phyloP scores from a whole-genome alignment of 2,888 invertebrate species.

The Eristalis tenax region DNA sequence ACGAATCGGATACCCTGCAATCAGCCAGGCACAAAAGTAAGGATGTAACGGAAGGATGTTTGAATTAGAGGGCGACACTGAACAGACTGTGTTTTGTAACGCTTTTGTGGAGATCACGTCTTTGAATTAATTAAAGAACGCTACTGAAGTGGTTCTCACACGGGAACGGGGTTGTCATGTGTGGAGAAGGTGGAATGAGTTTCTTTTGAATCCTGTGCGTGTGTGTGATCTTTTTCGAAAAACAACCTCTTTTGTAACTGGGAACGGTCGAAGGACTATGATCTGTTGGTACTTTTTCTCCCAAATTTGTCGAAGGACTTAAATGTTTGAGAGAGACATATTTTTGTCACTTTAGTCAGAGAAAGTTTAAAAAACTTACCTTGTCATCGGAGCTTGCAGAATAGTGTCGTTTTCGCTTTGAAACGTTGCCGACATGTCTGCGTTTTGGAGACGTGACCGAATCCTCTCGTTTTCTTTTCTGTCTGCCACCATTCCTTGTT shows the following conservation, averaged over 20 bases:
- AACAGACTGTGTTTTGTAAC: constrained; percentile 20
- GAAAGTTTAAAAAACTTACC: constrained; percentile 22
- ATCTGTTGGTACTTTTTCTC: too few relatives aligned
- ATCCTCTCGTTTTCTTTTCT: constrained; percentile 6
- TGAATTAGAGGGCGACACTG: not conserved
- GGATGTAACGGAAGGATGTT: constrained; percentile 29
- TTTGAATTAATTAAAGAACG: not conserved
- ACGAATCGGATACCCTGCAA: constrained; percentile 25
- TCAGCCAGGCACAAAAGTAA: not conserved
- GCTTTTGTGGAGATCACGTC: not conserved
- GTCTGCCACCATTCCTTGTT: constrained; percentile 57
- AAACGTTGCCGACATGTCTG: not conserved
- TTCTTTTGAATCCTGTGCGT: too few relatives aligned
- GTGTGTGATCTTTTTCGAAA: too few relatives aligned
- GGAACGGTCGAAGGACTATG: too few relatives aligned
- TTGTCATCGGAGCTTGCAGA: constrained; percentile 44
- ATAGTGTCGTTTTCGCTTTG: constrained; percentile 34
- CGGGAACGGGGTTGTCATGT: too few relatives aligned
- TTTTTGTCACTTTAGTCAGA: not conserved
- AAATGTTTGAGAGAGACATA: too few relatives aligned
- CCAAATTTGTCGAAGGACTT: too few relatives aligned
- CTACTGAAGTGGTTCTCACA: too few relatives aligned
- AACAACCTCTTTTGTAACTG: too few relatives aligned
- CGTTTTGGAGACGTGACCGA: not conserved
- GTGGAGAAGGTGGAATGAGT: too few relatives aligned